Percentiles rank a stretch among this genome's conserved stretches.
Conservation (phyloP, 23 tunicate genomes). For the Pegea sp. region DNA sequence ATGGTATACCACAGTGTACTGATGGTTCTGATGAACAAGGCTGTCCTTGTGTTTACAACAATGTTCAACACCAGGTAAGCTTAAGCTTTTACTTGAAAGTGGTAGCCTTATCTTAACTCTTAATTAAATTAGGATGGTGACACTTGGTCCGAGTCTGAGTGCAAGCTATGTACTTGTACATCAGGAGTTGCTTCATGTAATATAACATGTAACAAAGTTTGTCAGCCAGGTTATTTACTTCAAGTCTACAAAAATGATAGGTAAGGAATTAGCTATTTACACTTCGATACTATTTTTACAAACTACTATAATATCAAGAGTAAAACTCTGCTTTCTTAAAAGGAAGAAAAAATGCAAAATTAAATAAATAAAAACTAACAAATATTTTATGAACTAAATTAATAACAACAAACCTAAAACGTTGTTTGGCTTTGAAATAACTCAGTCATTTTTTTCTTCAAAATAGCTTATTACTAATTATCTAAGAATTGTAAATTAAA, state of each 20-base stretch:
- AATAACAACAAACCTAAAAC: too few species aligned
- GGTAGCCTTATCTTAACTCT: neutral
- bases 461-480: too few species aligned
- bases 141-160: slow-evolving; percentile 21
- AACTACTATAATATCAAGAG: too few species aligned
- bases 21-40: slow-evolving; percentile 49
- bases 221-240: slow-evolving; percentile 34
- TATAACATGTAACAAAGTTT: slow-evolving; percentile 16
- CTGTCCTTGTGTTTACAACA: slow-evolving; percentile 44
- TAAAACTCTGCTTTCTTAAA: too few species aligned
- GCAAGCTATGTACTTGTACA: slow-evolving; percentile 33
- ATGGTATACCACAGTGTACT: slow-evolving; percentile 32
- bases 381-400: too few species aligned
- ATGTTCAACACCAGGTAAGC: slow-evolving; percentile 17
- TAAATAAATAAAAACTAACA: too few species aligned
- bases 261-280: neutral
- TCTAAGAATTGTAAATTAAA: too few species aligned
- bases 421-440: too few species aligned
- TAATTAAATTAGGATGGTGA: slow-evolving; percentile 20
- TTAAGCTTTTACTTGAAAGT: neutral
- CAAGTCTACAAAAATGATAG: slow-evolving; percentile 36
- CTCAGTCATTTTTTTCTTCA: too few species aligned
- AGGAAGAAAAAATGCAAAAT: too few species aligned
- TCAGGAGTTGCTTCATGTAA: slow-evolving; percentile 17
- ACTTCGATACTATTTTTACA: too few species aligned